These are phyloP conservation scores for Microctenopoma lineatum DNA, from an alignment of 2,797 vertebrate species.

Conservation along the genomic window DNA sequence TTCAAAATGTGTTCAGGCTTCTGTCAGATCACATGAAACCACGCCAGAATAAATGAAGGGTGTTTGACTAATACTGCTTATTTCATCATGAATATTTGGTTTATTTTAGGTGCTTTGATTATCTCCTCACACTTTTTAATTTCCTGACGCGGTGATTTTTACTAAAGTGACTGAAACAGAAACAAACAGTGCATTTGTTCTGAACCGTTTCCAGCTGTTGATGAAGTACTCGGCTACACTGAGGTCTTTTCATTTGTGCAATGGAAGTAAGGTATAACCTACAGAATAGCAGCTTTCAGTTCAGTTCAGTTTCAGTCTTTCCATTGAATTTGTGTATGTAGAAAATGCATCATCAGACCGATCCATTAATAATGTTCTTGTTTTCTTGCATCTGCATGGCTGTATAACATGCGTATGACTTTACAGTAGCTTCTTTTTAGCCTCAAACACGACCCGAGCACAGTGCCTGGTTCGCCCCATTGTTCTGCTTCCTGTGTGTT, in stretches of 20 bases:
- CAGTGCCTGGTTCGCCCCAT: constrained; percentile 34
- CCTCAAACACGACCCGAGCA: constrained; percentile 32
- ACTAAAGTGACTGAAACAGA: no score
- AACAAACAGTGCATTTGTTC: neutral
- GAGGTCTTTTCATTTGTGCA: neutral
- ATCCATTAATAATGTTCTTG: neutral
- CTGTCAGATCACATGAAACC: no score
- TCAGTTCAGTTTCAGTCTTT: neutral
- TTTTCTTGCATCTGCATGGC: neutral
- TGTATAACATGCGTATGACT: neutral
- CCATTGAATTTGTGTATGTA: no score
- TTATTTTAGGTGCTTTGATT: no score
- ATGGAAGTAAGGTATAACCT: neutral
- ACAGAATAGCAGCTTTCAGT: neutral
- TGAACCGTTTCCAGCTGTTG: neutral
- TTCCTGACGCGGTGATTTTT: neutral
- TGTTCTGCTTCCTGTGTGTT: constrained; percentile 62
- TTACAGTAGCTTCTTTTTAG: constrained; percentile 2
- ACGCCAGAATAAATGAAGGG: no score
- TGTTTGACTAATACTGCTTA: no score
- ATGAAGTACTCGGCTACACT: neutral
- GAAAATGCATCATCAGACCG: neutral
- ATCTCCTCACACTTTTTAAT: neutral
- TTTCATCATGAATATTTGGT: no score
- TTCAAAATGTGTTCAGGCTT: neutral